Conservation (phyloP, 2,888 invertebrate genomes). For the Leptopterna dolabrata region DNA sequence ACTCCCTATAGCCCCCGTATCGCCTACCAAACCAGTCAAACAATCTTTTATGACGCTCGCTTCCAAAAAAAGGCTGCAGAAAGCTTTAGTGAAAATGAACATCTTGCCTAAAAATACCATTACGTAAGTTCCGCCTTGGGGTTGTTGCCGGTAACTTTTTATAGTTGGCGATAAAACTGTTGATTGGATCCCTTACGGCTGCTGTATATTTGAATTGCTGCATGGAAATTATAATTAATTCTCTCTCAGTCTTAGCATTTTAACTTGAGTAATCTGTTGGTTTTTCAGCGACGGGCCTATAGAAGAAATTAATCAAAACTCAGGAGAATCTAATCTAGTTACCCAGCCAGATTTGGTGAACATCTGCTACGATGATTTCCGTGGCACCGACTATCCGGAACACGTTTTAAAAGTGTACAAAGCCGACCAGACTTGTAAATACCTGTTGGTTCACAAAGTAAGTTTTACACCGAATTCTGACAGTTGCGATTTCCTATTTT, state of each 20-base stretch:
- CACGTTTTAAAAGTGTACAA: constrained; percentile 96
- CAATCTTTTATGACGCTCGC: constrained; percentile 85
- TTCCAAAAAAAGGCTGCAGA: constrained; percentile 84
- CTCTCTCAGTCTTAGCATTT: too few relatives aligned
- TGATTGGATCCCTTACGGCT: too few relatives aligned
- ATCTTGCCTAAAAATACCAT: constrained; percentile 68
- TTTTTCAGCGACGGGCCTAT: constrained; percentile 53
- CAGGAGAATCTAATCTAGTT: constrained; percentile 56
- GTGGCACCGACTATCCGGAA: constrained; percentile 89
- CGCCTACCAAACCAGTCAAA: constrained; percentile 61
- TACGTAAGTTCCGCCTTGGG: constrained; percentile 56
- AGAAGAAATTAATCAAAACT: constrained; percentile 54
- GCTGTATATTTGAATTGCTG: too few relatives aligned
- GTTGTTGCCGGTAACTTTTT: too few relatives aligned
- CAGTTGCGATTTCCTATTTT: too few relatives aligned
- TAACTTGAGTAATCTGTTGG: neutral
- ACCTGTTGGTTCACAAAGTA: constrained; percentile 93
- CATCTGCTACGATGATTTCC: constrained; percentile 81
- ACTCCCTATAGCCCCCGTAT: constrained; percentile 60
- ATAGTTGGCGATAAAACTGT: too few relatives aligned
- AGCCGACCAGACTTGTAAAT: constrained; percentile 98
- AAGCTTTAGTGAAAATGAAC: constrained; percentile 89
- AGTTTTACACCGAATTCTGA: constrained; percentile 47
- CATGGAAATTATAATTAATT: too few relatives aligned
- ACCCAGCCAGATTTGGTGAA: constrained; percentile 75